phyloP scores from a whole-genome alignment of 2,888 invertebrate genomes.

The Heliconius erato region DNA sequence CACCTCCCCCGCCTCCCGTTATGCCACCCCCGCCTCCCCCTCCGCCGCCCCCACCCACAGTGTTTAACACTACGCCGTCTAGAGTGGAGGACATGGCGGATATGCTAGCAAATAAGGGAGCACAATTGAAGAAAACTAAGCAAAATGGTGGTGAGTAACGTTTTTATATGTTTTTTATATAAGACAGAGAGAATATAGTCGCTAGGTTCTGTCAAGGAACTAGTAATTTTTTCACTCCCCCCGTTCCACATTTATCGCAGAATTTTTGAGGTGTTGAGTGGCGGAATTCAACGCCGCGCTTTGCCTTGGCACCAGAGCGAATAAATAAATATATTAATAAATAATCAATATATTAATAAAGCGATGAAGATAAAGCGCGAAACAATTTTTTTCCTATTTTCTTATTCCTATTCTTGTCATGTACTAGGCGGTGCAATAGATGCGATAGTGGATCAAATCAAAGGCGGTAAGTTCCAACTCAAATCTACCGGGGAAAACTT shows the following conservation, averaged over 20 bases:
- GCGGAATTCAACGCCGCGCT: no score
- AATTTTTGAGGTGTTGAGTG: no score
- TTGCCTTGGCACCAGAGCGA: no score
- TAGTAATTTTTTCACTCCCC: no score
- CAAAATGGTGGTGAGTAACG: conserved; percentile 83
- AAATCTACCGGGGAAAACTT: conserved; percentile 87
- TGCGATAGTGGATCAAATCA: conserved; percentile 91
- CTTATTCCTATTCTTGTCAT: neutral
- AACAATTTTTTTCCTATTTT: neutral
- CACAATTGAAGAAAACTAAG: conserved; percentile 81
- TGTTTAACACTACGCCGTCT: conserved; percentile 58
- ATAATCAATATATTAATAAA: no score
- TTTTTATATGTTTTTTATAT: no score
- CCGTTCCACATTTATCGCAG: no score
- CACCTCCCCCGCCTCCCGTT: conserved; percentile 52
- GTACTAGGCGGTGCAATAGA: conserved; percentile 87
- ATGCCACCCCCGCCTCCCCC: conserved; percentile 71
- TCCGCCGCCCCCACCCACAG: conserved; percentile 77
- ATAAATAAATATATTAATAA: no score
- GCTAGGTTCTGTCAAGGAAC: no score
- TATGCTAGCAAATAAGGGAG: conserved; percentile 85
- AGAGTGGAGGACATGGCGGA: conserved; percentile 84
- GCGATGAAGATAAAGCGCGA: no score
- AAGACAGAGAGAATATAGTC: no score
- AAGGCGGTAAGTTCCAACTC: conserved; percentile 90